phyloP scores from a whole-genome alignment of 2,113 vertebrate species.

The Crotalus helleri region DNA sequence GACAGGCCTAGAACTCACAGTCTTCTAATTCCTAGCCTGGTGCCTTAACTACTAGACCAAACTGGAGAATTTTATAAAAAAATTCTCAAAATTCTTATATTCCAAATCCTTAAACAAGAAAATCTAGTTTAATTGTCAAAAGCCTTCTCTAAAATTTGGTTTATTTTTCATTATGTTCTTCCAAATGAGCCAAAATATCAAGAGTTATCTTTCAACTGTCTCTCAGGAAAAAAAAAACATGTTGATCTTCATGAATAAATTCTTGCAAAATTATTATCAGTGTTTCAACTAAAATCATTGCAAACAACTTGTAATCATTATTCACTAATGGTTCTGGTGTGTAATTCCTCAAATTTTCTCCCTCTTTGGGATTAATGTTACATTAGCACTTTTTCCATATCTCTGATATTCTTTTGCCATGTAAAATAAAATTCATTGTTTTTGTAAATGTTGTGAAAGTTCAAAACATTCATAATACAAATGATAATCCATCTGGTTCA shows the following conservation, averaged over 20 bases:
- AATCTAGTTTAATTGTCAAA: background rate
- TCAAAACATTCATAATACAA: background rate
- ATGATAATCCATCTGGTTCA: background rate
- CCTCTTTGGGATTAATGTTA: background rate
- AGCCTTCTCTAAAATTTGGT: background rate
- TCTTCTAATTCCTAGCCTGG: background rate
- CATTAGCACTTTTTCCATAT: background rate
- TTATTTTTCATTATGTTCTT: background rate
- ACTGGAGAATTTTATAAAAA: background rate
- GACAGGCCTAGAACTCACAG: background rate
- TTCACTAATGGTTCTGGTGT: background rate
- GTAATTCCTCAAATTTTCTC: background rate
- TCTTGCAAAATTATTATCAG: background rate
- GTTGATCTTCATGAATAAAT: background rate
- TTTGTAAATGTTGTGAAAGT: background rate
- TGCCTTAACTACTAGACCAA: background rate
- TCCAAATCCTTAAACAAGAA: background rate
- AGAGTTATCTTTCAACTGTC: background rate
- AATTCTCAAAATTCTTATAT: background rate
- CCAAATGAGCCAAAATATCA: background rate
- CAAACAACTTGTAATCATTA: background rate
- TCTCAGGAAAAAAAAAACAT: fast-evolving
- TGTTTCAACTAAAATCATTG: background rate
- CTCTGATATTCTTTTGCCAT: background rate
- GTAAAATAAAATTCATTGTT: background rate